Percentiles rank a stretch among this genome's conserved stretches.
Evolutionary conservation across 2,113 vertebrate species (phyloP).

Genomic region (Hipposideros armiger): DNA sequence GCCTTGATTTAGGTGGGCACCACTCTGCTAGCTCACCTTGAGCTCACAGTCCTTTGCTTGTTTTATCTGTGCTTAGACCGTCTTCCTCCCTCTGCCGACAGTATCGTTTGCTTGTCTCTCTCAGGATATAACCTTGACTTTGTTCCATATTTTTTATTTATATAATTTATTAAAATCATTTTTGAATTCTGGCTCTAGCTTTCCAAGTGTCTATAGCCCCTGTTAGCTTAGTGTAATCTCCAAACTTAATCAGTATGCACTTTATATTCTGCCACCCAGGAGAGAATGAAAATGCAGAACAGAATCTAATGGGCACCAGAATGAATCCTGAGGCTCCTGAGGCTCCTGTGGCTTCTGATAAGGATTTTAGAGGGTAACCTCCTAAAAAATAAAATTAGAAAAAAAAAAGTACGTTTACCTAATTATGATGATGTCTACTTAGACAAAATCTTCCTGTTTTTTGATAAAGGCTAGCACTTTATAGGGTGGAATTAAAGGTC

Average conservation of each 20-base stretch:
- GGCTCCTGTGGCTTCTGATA: not conserved
- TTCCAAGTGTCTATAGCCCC: conserved; percentile 57
- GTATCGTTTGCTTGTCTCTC: not conserved
- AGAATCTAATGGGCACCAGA: not conserved
- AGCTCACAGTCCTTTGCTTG: not conserved
- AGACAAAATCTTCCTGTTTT: conserved; percentile 4
- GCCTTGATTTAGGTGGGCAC: not conserved
- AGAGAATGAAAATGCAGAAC: conserved; percentile 55
- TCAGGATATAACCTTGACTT: conserved; percentile 66
- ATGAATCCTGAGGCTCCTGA: conserved; percentile 13
- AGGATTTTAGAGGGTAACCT: not conserved
- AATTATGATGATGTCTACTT: not conserved
- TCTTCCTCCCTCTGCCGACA: conserved; percentile 19
- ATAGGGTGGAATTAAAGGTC: not conserved
- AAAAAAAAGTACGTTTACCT: not conserved
- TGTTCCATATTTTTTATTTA: conserved; percentile 63
- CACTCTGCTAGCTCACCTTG: not conserved
- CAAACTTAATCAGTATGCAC: conserved; percentile 61
- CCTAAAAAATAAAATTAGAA: not conserved
- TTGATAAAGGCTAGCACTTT: not conserved
- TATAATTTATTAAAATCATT: conserved; percentile 78
- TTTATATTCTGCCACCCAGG: conserved; percentile 20
- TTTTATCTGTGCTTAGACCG: not conserved
- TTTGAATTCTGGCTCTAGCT: conserved; percentile 67
- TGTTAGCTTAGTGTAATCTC: conserved; percentile 67